Evolutionary conservation across 1,140 invertebrate species (phyloP), one percentile per base, ranked within the genome.

Genomic region (Reticulitermes speratus): DNA sequence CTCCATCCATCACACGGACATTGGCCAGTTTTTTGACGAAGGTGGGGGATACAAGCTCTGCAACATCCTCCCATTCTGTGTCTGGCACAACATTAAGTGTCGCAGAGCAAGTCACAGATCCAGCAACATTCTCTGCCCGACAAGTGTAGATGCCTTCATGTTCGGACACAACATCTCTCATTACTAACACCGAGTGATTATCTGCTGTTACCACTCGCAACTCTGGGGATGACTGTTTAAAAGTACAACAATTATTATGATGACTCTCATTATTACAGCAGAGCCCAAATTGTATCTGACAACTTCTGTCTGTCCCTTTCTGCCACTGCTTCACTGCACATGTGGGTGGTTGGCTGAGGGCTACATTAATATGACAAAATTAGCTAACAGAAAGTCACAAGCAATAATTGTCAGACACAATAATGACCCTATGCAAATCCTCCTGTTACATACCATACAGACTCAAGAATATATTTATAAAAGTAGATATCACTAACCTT

Each of bases 1-100:
- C 97, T 81, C 97, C 97, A 91, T 99, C 97, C 97, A 98, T 99
- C 14, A 98, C 95, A 88, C 95, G 94, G 3, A 95, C 91, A 30
- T 95, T 94, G 83, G 93, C 92, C 84, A 97, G 91, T 88, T 93
- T 94, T 89, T 94, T 94, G 25, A 94, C 92, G 88, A 98, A 97
- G 87, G 93, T 92, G 38, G 97, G 97, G 32, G 95, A 94, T 88
- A 93, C 92, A 38, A 95, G 91, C 90, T 95, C 94, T 44, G 92
- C 89, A 3, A 93, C 91, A 87, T 94, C 92, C 89, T 95, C 93
- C 90, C 93, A 93, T 84, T 92, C 90, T 65, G 91, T 91, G 88
- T 93, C 92, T 82, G 95, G 93, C 52, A 95, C 89, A 52, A 97
- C 90, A 88, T 94, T 93, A n/a, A 97, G 89, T 32, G 93, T 95